These are phyloP conservation scores for Chymomyza amoena DNA, from an alignment of 2,888 invertebrate genomes.

Conservation along the genomic window DNA sequence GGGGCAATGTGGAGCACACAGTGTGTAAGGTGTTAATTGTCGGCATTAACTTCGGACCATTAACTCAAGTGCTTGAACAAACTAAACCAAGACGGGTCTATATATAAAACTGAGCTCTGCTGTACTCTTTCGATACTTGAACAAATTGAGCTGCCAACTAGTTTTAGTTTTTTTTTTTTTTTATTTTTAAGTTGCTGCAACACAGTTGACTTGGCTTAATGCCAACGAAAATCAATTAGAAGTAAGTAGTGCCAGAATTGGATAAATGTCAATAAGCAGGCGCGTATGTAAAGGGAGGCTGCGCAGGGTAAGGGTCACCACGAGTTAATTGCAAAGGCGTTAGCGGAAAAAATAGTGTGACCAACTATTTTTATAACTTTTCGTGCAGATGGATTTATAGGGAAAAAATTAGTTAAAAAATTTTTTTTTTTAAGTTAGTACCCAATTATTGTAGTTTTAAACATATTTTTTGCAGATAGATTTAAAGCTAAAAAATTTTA, in stretches of 20 bases:
- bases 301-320: no score
- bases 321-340: no score
- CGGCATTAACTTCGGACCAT: constrained; percentile 27
- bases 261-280: background rate
- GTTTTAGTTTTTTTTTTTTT: no score
- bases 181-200: background rate
- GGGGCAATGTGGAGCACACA: constrained; percentile 34
- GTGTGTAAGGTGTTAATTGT: constrained; percentile 58
- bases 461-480: no score
- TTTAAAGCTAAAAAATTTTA: no score
- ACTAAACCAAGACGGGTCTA: background rate
- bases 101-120: background rate
- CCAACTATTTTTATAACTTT: no score
- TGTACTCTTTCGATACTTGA: background rate
- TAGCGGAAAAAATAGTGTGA: no score
- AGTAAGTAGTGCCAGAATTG: background rate
- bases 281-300: no score
- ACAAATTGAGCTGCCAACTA: background rate
- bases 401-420: no score
- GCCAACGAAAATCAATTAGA: constrained; percentile 29
- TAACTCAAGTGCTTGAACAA: constrained; percentile 1
- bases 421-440: no score
- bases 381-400: no score
- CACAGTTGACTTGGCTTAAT: constrained; percentile 21
- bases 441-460: no score